Base-by-base conservation (phyloP, 2,797 vertebrate species). In the Myripristis murdjan region DNA sequence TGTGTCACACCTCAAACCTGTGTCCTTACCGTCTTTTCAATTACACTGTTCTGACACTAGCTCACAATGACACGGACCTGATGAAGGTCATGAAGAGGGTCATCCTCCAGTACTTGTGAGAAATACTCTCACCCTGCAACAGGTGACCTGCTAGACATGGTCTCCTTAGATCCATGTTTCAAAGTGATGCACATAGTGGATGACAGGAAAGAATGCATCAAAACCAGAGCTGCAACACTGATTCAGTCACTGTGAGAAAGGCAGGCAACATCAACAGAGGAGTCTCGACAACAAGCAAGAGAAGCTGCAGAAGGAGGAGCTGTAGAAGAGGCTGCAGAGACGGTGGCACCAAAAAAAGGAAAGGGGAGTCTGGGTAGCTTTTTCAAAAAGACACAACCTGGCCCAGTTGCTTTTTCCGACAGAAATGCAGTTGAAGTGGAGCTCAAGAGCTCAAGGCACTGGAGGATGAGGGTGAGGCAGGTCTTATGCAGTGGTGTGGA, bases 1-100 rank as follows among this genome's bases (percentile, higher is more conserved):
- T 47, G 54, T 58, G 14, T 70, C 67, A 18, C 31, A 54, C 15
- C 51, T 54, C 12, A 69, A 77, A 61, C 75, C 75, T 26, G 52
- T 46, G 18, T 26, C 67, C 16, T n/a, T n/a, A n/a, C n/a, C 69
- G 58, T 22, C 58, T 69, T 69, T 57, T 78, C 56, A 77, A 44
- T 2, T 49, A 44, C 24, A 41, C n/a, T 9, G 23, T 61, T n/a
- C 41, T 73, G 37, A 11, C 48, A 41, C 23, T 43, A 10, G 9
- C 35, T 15, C 22, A 70, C 15, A 66, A 76, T 28, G 43, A 57
- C 43, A 63, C 57, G 56, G 51, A 52, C 16, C 66, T 64, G n/a
- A 47, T 28, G 18, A 70, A 58, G 26, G 47, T 20, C 33, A 64
- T 75, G 48, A 64, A 75, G 23, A 35, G 15, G 7, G 12, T 26